Conservation (phyloP, 1,140 invertebrate genomes). For the Arion vulgaris region DNA sequence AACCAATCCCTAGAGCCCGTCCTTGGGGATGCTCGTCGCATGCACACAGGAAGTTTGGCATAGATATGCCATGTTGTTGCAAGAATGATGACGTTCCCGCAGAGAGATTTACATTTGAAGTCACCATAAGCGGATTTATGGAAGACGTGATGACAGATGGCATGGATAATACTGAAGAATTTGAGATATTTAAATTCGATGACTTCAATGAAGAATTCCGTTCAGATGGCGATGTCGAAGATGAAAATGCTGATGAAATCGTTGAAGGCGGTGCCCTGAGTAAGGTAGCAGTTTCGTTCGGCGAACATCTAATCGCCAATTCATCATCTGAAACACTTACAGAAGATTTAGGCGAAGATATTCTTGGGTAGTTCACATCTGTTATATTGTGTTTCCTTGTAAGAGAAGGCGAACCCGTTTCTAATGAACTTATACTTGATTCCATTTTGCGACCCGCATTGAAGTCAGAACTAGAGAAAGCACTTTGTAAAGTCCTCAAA, state of each 20-base stretch:
- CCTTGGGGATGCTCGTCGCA: constrained; percentile 96
- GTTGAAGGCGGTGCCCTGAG: neutral
- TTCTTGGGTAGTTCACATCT: neutral
- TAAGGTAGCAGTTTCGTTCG: neutral
- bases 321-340: neutral
- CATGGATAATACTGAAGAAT: neutral
- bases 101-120: neutral
- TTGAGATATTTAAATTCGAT: neutral
- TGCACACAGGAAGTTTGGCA: constrained; percentile 44
- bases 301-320: neutral
- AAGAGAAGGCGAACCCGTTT: neutral
- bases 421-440: neutral
- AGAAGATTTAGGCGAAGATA: neutral
- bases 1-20: constrained; percentile 92
- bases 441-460: neutral
- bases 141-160: neutral
- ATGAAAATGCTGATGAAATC: neutral
- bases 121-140: neutral
- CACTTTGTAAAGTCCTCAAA: neutral
- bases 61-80: neutral
- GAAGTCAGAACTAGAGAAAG: neutral
- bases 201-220: neutral
- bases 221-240: too few relatives aligned
- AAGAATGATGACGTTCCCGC: neutral
- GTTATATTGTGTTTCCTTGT: neutral